Base-by-base conservation (phyloP, 2,113 vertebrate genomes). In the Muntiacus muntjak region DNA sequence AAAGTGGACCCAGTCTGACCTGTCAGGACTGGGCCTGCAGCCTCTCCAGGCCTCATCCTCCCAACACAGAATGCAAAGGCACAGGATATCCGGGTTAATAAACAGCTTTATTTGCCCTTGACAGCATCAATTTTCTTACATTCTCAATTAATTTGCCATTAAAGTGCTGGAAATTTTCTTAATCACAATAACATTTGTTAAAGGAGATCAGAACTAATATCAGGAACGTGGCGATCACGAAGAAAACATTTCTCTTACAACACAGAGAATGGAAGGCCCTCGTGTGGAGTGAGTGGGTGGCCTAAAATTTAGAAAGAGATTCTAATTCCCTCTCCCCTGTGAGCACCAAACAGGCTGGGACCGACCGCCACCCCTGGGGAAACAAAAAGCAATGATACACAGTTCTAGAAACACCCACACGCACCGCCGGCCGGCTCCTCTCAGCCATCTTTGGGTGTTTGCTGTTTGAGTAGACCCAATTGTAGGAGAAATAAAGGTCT, bases 81-180 rank as follows among this genome's bases (percentile, higher is more conserved):
- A 87, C 17, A 1, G 25, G 76, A n/a, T 23, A 19, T 96, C 88
- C 36, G 36, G 78, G 91, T 98, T 98, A 98, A 98, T 97, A 93
- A 96, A 98, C 85, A 94, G 97, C 85, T 98, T 98, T 98, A 98
- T 98, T 98, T 94, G 93, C 94, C 89, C 97, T 87, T 40, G 83
- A 98, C 96, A 97, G 94, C 85, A 91, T 96, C 30, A 0, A 26
- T 96, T 96, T 96, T 96, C 97, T 97, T 97, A 98, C 97, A 98
- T 97, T 97, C 97, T 96, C 89, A 97, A 95, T 98, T 97, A 95
- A 97, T 89, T 97, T 97, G 96, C 92, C 95, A 94, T 97, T 98
- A 98, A 98, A 98, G 97, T 98, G 98, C 97, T 97, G 89, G 96
- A 96, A 54, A 94, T 79, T 94, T 52, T 84, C 82, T 96, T 88